phyloP scores from a whole-genome alignment of 2,113 vertebrate genomes.

The Colinus virginianus region DNA sequence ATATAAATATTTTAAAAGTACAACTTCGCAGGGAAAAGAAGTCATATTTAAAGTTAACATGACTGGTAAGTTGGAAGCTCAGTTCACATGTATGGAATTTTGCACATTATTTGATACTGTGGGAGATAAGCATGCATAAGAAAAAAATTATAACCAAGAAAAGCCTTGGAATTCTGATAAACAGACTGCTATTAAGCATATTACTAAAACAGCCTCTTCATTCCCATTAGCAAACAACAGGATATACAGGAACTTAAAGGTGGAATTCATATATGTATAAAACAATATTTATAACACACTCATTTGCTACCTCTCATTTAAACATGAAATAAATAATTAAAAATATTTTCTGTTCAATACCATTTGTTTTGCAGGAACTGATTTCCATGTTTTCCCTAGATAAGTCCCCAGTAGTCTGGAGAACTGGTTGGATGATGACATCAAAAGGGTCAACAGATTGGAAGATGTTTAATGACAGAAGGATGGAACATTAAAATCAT shows the following conservation, averaged over 20 bases:
- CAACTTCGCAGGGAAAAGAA: background rate
- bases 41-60: background rate
- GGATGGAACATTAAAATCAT: background rate
- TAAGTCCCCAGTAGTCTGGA: background rate
- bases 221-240: background rate
- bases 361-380: background rate
- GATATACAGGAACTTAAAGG: background rate
- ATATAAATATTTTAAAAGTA: background rate
- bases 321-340: background rate
- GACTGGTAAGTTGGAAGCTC: background rate
- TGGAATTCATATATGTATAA: background rate
- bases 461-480: background rate
- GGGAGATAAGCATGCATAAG: background rate
- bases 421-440: background rate
- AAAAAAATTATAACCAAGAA: background rate
- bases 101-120: background rate
- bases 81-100: background rate
- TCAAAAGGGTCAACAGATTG: conserved; percentile 6
- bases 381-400: background rate
- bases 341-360: background rate
- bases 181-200: background rate
- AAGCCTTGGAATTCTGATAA: background rate
- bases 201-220: background rate
- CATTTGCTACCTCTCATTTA: background rate
- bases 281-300: background rate